Evolutionary conservation across 1,140 invertebrate genomes (phyloP).

Genomic region (Chironomus striatipennis): DNA sequence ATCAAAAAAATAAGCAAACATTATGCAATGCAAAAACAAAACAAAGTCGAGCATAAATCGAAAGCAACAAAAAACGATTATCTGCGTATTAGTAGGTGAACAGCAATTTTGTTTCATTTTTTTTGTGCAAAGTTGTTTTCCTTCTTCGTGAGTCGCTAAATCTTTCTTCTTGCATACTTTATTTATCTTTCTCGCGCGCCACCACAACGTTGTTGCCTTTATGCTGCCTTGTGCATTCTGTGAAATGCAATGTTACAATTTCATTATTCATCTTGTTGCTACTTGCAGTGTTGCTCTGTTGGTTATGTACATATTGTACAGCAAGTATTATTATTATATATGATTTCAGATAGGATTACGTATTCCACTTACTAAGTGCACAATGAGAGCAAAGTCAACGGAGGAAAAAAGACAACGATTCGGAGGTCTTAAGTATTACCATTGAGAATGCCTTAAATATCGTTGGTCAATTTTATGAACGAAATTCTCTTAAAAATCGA

Average conservation of each 20-base stretch:
- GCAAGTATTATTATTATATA: background rate
- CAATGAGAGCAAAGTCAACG: too few relatives aligned
- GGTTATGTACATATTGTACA: background rate
- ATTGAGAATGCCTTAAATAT: too few relatives aligned
- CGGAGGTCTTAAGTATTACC: too few relatives aligned
- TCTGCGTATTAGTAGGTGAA: constrained; percentile 23
- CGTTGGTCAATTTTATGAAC: too few relatives aligned
- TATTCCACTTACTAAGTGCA: background rate
- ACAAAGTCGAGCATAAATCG: background rate
- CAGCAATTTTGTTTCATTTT: background rate
- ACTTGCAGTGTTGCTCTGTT: background rate
- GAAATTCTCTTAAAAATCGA: too few relatives aligned
- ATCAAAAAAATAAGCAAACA: background rate
- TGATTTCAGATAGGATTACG: background rate
- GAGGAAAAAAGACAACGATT: too few relatives aligned
- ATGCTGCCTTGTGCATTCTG: background rate
- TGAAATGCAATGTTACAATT: constrained; percentile 9
- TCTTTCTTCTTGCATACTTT: background rate
- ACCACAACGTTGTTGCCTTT: background rate
- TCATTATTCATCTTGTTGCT: background rate
- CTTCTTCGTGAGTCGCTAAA: background rate
- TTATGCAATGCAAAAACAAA: background rate
- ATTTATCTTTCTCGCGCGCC: background rate
- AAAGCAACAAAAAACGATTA: constrained; percentile 11
- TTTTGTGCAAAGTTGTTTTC: background rate